phyloP scores from a whole-genome alignment of 1,140 invertebrate genomes.

The Muscidifurax raptorellus region DNA sequence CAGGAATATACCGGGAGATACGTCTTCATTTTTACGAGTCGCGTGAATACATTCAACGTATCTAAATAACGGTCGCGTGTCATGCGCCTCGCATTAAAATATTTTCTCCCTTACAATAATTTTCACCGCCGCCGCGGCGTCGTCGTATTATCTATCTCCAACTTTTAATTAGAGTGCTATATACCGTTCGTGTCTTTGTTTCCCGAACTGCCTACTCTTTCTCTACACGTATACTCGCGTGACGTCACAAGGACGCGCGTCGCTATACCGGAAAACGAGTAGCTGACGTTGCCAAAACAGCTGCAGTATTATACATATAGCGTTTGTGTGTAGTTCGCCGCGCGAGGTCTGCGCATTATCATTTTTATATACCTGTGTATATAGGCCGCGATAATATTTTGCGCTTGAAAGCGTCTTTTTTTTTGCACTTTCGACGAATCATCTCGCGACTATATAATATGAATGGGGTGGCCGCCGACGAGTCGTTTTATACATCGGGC shows the following conservation, averaged over 20 bases:
- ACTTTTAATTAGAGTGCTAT: slow-evolving; percentile 15
- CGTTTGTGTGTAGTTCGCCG: no score
- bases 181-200: neutral
- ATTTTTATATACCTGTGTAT: slow-evolving; percentile 4
- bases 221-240: neutral
- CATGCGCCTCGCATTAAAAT: no score
- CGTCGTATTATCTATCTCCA: neutral
- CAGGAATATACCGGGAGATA: no score
- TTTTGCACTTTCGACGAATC: neutral
- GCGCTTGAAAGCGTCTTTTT: neutral
- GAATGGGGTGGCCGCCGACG: no score
- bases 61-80: no score
- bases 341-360: neutral
- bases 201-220: neutral
- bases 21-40: no score
- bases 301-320: neutral
- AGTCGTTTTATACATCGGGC: neutral
- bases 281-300: slow-evolving; percentile 18
- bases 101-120: no score
- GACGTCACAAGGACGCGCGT: slow-evolving; percentile 11
- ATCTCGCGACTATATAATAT: neutral
- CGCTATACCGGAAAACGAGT: slow-evolving; percentile 17
- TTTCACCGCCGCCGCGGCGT: no score
- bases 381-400: neutral
- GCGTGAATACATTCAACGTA: no score